Conservation (phyloP, 2,888 invertebrate genomes). For the Halocaridina rubra region DNA sequence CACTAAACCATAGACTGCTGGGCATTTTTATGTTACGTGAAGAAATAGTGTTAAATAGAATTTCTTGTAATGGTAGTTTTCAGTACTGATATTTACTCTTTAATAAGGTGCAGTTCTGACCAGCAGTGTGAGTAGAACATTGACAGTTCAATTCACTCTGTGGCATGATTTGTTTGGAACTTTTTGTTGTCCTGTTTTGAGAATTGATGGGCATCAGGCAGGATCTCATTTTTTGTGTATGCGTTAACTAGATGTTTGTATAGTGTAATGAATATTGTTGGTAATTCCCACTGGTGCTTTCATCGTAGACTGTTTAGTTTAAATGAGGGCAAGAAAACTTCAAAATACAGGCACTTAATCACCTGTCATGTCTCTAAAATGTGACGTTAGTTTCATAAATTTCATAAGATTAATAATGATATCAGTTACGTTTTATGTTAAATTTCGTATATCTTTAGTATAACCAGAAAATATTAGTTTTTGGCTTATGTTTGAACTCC, state of each 20-base stretch:
- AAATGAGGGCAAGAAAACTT: too few relatives aligned
- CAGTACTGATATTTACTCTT: not conserved
- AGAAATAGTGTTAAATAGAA: not conserved
- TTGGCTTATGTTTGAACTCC: too few relatives aligned
- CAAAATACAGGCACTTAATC: too few relatives aligned
- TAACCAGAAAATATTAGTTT: too few relatives aligned
- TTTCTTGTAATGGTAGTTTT: not conserved
- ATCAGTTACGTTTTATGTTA: too few relatives aligned
- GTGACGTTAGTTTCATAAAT: too few relatives aligned
- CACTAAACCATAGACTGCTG: conserved; percentile 19
- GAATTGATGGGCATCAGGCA: not conserved
- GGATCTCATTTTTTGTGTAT: not conserved
- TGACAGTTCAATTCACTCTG: not conserved
- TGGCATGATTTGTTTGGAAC: conserved; percentile 3
- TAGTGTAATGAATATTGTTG: not conserved
- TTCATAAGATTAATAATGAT: too few relatives aligned
- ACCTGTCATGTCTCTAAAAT: too few relatives aligned
- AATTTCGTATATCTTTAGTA: too few relatives aligned
- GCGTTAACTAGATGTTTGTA: not conserved
- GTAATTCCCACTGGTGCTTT: conserved; percentile 26
- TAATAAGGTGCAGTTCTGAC: not conserved
- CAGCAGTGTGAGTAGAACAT: not conserved
- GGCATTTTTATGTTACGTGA: not conserved
- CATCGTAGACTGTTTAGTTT: conserved; percentile 18
- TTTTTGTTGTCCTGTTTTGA: not conserved